Percentiles rank a stretch among this genome's conserved stretches.
These are phyloP conservation scores for Hecatera dysodea DNA, from an alignment of 2,888 invertebrate genomes.

Conservation along the genomic window DNA sequence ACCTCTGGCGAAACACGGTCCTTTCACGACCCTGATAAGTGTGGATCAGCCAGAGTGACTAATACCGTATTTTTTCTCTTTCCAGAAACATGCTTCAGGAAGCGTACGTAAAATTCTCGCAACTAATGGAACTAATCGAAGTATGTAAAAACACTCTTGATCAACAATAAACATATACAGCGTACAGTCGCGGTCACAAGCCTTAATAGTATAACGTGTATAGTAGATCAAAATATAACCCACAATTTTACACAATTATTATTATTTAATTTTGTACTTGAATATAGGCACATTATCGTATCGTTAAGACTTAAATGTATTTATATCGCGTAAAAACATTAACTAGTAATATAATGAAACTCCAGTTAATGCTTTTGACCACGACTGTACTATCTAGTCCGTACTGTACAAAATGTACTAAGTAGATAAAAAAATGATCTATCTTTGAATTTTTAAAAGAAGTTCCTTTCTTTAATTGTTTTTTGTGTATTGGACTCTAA, in stretches of 20 bases:
- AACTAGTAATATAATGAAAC: conserved; percentile 3
- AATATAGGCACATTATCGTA: conserved; percentile 27
- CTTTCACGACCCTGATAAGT: too few relatives aligned
- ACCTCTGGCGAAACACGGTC: too few relatives aligned
- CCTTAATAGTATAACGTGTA: conserved; percentile 48
- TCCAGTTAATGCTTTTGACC: conserved; percentile 67
- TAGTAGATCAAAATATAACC: conserved; percentile 45
- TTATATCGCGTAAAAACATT: conserved; percentile 19
- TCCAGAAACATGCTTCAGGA: conserved; percentile 86
- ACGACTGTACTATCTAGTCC: conserved; percentile 77
- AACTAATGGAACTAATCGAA: conserved; percentile 78
- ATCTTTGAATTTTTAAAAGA: conserved; percentile 67
- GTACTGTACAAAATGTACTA: conserved; percentile 77
- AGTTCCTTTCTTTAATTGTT: conserved; percentile 72
- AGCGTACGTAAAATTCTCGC: conserved; percentile 82
- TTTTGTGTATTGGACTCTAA: conserved; percentile 25
- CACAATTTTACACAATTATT: conserved; percentile 38
- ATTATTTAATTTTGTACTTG: conserved; percentile 42
- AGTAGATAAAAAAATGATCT: conserved; percentile 65
- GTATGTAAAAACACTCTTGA: conserved; percentile 73
- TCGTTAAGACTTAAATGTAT: conserved; percentile 47
- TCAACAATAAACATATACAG: conserved; percentile 45
- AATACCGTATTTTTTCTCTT: conserved; percentile 32
- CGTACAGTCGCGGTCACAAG: conserved; percentile 73
- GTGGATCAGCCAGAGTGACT: too few relatives aligned